A percentile compares a stretch with the other conserved stretches of the same genome.
Conservation (phyloP, 2,113 vertebrate genomes). For the Scatophagus argus region DNA sequence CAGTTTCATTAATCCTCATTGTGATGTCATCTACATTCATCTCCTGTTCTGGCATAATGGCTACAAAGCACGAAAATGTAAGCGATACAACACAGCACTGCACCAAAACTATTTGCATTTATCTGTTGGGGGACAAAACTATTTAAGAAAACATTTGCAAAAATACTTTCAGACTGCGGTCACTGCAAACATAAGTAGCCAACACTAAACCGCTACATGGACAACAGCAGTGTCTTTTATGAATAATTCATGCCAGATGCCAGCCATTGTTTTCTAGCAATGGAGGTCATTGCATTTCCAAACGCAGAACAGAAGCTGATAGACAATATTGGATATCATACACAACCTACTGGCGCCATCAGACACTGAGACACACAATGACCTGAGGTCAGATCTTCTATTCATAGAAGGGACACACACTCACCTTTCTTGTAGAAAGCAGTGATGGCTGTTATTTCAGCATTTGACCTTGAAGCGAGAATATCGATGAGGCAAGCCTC, state of each 20-base stretch:
- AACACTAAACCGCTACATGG: constrained; percentile 24
- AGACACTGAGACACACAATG: not conserved
- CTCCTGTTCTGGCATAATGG: not conserved
- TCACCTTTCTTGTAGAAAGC: constrained; percentile 87
- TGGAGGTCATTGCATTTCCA: constrained; percentile 24
- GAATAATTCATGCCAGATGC: constrained; percentile 65
- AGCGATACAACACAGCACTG: not conserved
- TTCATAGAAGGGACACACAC: not conserved
- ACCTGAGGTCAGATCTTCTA: constrained; percentile 2
- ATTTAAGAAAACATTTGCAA: constrained; percentile 2
- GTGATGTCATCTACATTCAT: not conserved
- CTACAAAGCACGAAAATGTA: not conserved
- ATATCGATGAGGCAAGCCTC: constrained; percentile 96
- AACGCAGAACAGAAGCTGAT: constrained; percentile 29
- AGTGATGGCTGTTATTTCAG: constrained; percentile 86
- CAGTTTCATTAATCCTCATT: not conserved
- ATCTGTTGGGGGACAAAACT: not conserved
- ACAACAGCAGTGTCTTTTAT: constrained; percentile 43
- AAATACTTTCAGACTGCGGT: not conserved
- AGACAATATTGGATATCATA: constrained; percentile 51
- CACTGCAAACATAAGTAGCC: constrained; percentile 12
- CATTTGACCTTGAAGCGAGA: constrained; percentile 89
- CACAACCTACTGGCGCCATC: not conserved
- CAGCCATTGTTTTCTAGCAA: constrained; percentile 56
- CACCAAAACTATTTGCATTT: not conserved